Conservation (phyloP, 2,797 vertebrate genomes). For the Urocyon cinereoargenteus region DNA sequence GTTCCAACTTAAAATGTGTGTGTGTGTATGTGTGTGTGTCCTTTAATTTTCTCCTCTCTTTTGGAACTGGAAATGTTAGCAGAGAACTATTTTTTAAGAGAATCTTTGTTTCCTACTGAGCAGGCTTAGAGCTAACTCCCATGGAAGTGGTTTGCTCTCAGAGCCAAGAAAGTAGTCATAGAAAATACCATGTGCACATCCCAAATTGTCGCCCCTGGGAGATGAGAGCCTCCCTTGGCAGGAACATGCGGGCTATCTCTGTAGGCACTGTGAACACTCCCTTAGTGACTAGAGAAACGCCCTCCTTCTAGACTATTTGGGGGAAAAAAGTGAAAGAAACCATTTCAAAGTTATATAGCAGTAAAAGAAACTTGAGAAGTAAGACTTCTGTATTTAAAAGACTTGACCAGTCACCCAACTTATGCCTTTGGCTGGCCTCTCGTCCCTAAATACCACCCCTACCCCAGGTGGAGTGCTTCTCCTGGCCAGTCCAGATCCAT, state of each 20-base stretch:
- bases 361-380: not conserved
- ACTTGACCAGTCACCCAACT: too few species aligned
- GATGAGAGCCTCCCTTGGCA: not conserved
- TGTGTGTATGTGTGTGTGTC: not conserved
- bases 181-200: not conserved
- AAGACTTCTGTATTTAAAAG: not conserved
- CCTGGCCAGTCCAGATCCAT: not conserved
- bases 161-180: conserved; percentile 32
- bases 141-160: not conserved
- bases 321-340: not conserved
- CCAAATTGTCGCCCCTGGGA: not conserved
- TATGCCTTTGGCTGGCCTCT: not conserved
- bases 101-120: not conserved
- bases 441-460: too few species aligned
- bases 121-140: not conserved
- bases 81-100: conserved; percentile 29
- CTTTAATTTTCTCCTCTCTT: not conserved
- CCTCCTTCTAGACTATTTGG: not conserved
- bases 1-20: not conserved
- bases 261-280: not conserved
- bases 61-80: conserved; percentile 38
- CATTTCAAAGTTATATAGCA: not conserved
- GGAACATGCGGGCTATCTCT: rapidly evolving
- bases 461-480: not conserved
- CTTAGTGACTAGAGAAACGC: not conserved